phyloP scores from a whole-genome alignment of 2,888 invertebrate species.

The Protonemura montana region DNA sequence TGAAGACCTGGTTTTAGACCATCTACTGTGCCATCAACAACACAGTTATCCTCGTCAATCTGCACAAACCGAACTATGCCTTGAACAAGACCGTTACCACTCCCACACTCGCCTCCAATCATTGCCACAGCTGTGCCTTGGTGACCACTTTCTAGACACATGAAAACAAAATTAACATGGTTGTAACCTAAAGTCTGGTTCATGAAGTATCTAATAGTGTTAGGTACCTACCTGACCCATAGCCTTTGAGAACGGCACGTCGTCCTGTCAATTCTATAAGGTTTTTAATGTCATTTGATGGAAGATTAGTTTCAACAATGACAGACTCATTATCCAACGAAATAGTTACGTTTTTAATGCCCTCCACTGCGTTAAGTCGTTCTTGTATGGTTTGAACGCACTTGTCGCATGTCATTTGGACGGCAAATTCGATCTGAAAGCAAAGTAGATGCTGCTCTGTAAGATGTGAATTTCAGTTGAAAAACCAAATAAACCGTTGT shows the following conservation, averaged over 20 bases:
- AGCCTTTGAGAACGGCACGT: conserved; percentile 80
- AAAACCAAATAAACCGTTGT: too few relatives aligned
- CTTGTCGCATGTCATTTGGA: conserved; percentile 68
- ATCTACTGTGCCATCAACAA: conserved; percentile 84
- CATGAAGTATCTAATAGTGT: too few relatives aligned
- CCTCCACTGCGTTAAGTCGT: conserved; percentile 60
- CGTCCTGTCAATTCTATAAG: conserved; percentile 69
- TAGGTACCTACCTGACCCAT: conserved; percentile 69
- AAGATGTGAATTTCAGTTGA: too few relatives aligned
- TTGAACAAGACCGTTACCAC: conserved; percentile 63
- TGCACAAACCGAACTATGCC: conserved; percentile 84
- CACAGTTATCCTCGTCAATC: conserved; percentile 64
- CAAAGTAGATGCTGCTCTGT: conserved; percentile 14
- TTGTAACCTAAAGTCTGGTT: too few relatives aligned
- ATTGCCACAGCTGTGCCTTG: conserved; percentile 76
- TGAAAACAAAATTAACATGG: conserved; percentile 18
- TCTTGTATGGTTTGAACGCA: conserved; percentile 63
- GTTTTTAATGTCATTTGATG: conserved; percentile 66
- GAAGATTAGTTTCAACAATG: conserved; percentile 71
- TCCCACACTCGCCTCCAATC: conserved; percentile 60
- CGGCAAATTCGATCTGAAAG: conserved; percentile 70
- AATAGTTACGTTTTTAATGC: conserved; percentile 63
- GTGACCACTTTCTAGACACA: conserved; percentile 50
- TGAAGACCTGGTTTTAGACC: conserved; percentile 73
- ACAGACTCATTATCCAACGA: conserved; percentile 71